These are phyloP conservation scores for Copsychus sechellarum DNA, from an alignment of 2,113 vertebrate genomes.

Conservation along the genomic window DNA sequence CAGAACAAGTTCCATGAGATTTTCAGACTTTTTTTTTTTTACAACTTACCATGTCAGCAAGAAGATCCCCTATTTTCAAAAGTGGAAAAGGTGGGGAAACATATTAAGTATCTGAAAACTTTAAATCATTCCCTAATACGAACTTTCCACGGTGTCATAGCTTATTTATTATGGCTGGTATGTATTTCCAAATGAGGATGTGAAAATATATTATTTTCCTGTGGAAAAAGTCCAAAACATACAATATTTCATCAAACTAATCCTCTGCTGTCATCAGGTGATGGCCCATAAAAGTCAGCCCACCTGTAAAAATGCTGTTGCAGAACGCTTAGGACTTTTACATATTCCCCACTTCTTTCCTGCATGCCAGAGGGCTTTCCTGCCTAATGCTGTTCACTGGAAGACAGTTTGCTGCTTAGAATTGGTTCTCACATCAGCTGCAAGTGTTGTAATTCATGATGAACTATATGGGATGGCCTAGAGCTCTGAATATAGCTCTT, in stretches of 20 bases:
- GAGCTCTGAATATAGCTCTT: not conserved
- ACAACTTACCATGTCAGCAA: not conserved
- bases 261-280: not conserved
- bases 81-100: not conserved
- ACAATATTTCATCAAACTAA: not conserved
- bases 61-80: not conserved
- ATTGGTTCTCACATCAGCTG: not conserved
- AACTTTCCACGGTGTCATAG: not conserved
- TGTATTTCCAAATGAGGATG: not conserved
- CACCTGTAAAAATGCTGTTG: not conserved
- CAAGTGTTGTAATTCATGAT: not conserved
- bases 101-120: not conserved
- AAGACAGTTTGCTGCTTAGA: not conserved
- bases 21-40: not conserved
- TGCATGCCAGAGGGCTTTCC: not conserved
- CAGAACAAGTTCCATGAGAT: not conserved
- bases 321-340: not conserved
- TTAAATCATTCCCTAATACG: not conserved
- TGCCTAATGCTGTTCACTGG: not conserved
- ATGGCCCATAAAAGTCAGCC: not conserved
- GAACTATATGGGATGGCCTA: not conserved
- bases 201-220: not conserved
- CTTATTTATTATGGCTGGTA: not conserved
- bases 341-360: not conserved
- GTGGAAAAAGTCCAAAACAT: not conserved